These are phyloP conservation scores for Rhinatrema bivittatum DNA, from an alignment of 2,797 vertebrate genomes.

Conservation along the genomic window DNA sequence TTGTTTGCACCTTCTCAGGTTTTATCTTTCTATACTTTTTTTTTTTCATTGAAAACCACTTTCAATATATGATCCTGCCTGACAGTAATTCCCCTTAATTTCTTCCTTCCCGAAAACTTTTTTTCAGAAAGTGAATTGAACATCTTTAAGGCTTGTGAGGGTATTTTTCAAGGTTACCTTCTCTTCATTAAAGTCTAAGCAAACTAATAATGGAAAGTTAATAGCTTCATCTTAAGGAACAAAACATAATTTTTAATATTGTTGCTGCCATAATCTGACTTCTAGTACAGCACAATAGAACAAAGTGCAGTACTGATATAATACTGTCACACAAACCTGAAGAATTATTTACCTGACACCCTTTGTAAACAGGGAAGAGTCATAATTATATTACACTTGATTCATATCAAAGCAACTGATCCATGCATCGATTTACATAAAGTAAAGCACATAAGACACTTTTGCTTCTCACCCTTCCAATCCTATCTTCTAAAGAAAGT, in stretches of 20 bases:
- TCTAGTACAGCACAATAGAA: too few species aligned
- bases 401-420: constrained; percentile 65
- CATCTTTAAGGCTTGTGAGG: constrained; percentile 46
- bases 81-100: too few species aligned
- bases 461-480: constrained; percentile 54
- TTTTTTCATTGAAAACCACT: too few species aligned
- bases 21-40: too few species aligned
- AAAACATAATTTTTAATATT: constrained; percentile 40
- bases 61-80: too few species aligned
- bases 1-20: too few species aligned
- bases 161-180: constrained; percentile 63
- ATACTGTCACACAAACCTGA: constrained; percentile 22
- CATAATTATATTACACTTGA: constrained; percentile 59
- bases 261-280: constrained; percentile 26
- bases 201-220: constrained; percentile 56
- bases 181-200: constrained; percentile 57
- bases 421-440: constrained; percentile 62
- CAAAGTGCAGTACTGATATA: constrained; percentile 18
- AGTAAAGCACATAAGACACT: constrained; percentile 53
- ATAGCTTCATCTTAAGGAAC: constrained; percentile 43
- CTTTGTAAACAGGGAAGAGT: constrained; percentile 47
- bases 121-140: constrained; percentile 33
- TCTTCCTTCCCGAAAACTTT: too few species aligned
- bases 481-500: constrained; percentile 44
- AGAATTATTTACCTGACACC: constrained; percentile 34